These are phyloP conservation scores for Silurus asotus DNA, from an alignment of 2,113 vertebrate genomes.

Conservation along the genomic window DNA sequence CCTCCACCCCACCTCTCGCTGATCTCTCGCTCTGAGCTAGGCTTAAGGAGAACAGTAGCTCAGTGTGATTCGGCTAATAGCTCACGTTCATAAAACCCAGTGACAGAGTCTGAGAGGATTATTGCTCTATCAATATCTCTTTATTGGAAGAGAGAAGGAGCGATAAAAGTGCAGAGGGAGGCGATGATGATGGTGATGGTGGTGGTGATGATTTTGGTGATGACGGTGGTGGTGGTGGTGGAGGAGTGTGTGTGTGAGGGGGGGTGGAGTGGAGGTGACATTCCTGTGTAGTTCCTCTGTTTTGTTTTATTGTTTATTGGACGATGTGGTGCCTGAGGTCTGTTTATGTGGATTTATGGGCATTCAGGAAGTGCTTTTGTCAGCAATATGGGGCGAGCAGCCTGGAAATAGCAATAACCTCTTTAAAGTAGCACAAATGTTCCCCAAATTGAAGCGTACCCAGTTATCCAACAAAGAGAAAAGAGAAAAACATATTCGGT, in stretches of 20 bases:
- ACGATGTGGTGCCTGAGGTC: conserved; percentile 30
- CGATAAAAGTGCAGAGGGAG: conserved; percentile 25
- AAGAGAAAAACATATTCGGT: background rate
- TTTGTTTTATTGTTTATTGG: conserved; percentile 31
- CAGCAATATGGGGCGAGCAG: conserved; percentile 18
- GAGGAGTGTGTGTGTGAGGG: too few relatives aligned
- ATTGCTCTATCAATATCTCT: conserved; percentile 43
- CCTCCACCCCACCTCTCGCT: background rate
- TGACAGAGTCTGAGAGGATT: conserved; percentile 42
- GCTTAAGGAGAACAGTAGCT: conserved; percentile 35
- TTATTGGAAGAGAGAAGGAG: conserved; percentile 41
- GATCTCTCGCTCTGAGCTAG: conserved; percentile 17
- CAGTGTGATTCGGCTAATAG: conserved; percentile 27
- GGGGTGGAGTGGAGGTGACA: background rate
- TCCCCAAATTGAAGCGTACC: conserved; percentile 6
- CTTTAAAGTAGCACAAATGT: background rate
- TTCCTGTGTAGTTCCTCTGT: background rate
- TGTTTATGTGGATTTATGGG: conserved; percentile 43
- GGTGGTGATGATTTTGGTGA: too few relatives aligned
- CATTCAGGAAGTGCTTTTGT: conserved; percentile 40
- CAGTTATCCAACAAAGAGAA: background rate
- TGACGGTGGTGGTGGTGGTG: too few relatives aligned
- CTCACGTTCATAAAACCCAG: conserved; percentile 28
- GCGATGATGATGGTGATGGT: background rate
- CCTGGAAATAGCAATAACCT: conserved; percentile 3